Evolutionary conservation across 1,140 invertebrate species (phyloP).

Genomic region (Zaprionus africanus): DNA sequence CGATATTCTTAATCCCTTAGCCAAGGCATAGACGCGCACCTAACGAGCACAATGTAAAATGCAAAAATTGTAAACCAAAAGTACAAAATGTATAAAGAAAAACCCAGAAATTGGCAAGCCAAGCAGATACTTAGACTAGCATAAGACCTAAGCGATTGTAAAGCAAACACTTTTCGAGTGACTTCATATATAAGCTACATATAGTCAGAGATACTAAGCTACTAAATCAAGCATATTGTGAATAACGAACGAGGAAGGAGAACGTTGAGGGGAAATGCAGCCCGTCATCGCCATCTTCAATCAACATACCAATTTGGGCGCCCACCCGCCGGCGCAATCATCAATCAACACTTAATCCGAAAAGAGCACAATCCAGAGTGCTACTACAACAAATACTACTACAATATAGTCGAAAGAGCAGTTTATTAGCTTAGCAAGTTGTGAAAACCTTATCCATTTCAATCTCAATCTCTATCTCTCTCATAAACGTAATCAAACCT

Average conservation of each 20-base stretch:
- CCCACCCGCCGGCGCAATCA: slow-evolving; percentile 40
- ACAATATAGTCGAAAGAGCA: slow-evolving; percentile 23
- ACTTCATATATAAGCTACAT: slow-evolving; percentile 14
- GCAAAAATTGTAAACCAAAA: slow-evolving; percentile 74
- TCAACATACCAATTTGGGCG: slow-evolving; percentile 50
- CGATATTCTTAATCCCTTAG: slow-evolving; percentile 45
- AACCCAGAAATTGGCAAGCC: slow-evolving; percentile 55
- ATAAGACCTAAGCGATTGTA: slow-evolving; percentile 58
- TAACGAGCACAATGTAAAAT: slow-evolving; percentile 76
- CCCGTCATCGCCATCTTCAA: slow-evolving; percentile 46
- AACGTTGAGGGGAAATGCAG: neutral
- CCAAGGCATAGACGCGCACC: slow-evolving; percentile 60
- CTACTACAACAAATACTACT: too few species aligned
- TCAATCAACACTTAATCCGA: slow-evolving; percentile 70
- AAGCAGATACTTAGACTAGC: slow-evolving; percentile 34
- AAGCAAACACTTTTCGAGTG: slow-evolving; percentile 80
- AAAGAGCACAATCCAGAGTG: slow-evolving; percentile 13
- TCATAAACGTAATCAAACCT: slow-evolving; percentile 46
- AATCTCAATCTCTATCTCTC: slow-evolving; percentile 57
- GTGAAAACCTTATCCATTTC: slow-evolving; percentile 38
- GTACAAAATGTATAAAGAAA: slow-evolving; percentile 67
- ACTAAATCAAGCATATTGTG: slow-evolving; percentile 64
- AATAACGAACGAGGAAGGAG: slow-evolving; percentile 42
- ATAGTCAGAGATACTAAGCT: slow-evolving; percentile 8
- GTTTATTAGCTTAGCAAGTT: slow-evolving; percentile 45